phyloP scores from a whole-genome alignment of 2,113 vertebrate species.

The Paralichthys olivaceus region DNA sequence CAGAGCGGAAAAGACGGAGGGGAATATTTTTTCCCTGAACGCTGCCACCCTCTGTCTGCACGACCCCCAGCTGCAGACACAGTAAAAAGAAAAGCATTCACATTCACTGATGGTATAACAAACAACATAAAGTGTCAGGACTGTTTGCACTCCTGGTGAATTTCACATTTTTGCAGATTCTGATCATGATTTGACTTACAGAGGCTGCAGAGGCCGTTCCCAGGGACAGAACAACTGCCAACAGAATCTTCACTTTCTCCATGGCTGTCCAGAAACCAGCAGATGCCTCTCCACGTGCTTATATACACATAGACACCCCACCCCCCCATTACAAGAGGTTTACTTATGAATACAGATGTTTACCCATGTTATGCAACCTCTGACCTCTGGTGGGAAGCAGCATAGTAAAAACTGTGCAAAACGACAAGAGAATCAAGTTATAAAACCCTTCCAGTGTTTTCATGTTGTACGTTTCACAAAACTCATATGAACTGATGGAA shows the following conservation, averaged over 20 bases:
- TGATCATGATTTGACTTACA: conserved; percentile 49
- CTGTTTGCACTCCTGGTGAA: not conserved
- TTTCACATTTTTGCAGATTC: not conserved
- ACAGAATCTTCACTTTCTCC: conserved; percentile 72
- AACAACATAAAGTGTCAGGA: no score
- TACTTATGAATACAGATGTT: not conserved
- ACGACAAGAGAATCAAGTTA: no score
- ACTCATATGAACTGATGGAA: no score
- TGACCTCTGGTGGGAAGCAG: not conserved
- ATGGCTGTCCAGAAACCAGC: conserved; percentile 46
- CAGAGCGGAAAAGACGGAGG: conserved; percentile 74
- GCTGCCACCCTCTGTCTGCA: conserved; percentile 88
- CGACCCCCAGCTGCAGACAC: conserved; percentile 84
- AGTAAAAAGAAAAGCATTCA: not conserved
- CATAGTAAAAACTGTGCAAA: not conserved
- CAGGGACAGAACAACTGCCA: conserved; percentile 70
- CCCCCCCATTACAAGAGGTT: no score
- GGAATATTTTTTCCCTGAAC: conserved; percentile 84
- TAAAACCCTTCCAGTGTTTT: no score
- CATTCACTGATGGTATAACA: not conserved
- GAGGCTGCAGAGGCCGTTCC: conserved; percentile 70
- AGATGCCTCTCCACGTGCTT: conserved; percentile 3
- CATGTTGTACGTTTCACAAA: no score
- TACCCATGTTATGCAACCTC: not conserved
- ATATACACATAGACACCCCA: conserved; percentile 24